Base-by-base conservation (phyloP, 2,113 vertebrate species). In the Micromys minutus region DNA sequence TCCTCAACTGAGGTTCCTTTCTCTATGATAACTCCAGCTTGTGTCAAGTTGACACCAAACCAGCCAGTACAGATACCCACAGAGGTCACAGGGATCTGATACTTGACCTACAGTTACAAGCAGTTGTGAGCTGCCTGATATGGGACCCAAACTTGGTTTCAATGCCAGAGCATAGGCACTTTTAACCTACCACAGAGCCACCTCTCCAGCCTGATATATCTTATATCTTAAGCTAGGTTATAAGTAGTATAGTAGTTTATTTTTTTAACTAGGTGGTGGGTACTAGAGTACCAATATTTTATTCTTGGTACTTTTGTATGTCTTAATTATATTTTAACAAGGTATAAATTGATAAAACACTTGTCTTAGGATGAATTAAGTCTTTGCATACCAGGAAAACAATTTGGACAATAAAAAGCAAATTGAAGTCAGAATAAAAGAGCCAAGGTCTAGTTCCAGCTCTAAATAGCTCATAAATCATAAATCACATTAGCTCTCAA, bases 291-390 rank as follows among this genome's bases (percentile, higher is more conserved):
- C 91, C 77, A 83, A 24, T 69, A 75, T 65, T 77, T 92, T 88
- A 45, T 90, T 96, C 74, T 94, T 92, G 22, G 11, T 88, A 71
- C 34, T 92, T 93, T 26, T n/a, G 22, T 86, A 57, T 81, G 22
- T 71, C 75, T 96, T 34, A 95, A 90, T 77, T 92, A 50, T 79
- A 90, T 92, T 97, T 79, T 93, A 90, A 77, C 22, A 91, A 93
- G 94, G 81, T 92, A n/a, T 63, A 95, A 88, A 26, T 79, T 69
- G 45, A 75, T 89, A 24, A 77, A 96, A 92, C 81, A 79, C 31
- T 52, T 80, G 2, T 75, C 29, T 96, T 87, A 92, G 57, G 36
- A 50, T 69, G 36, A 84, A 85, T 50, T n/a, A 93, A 94, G 88
- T 92, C 57, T 71, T 71, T 93, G 26, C 22, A 88, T 31, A 84